phyloP scores from a whole-genome alignment of 2,888 invertebrate species.

The Leucania comma region DNA sequence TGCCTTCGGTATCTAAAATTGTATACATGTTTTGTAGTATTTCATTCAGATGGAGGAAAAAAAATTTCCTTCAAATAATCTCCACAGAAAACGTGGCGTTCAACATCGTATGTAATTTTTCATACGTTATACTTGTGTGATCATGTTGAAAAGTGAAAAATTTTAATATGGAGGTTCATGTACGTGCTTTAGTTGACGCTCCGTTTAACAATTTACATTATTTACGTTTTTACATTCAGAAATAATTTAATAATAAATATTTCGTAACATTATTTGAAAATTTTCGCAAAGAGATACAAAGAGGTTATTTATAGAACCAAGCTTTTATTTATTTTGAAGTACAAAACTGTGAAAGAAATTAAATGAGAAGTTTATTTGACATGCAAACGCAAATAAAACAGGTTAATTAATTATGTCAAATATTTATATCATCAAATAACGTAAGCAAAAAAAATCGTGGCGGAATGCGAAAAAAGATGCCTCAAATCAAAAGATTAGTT shows the following conservation, averaged over 20 bases:
- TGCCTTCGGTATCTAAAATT: conserved; percentile 1
- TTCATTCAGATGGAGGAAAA: conserved; percentile 35
- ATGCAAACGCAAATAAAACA: too few species aligned
- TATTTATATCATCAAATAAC: not conserved
- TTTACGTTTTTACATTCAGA: not conserved
- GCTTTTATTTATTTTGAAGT: not conserved
- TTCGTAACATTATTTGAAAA: not conserved
- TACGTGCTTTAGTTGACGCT: conserved; percentile 25
- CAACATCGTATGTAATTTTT: conserved; percentile 41
- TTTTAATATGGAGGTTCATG: conserved; percentile 25
- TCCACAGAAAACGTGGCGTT: conserved; percentile 13
- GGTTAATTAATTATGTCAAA: too few species aligned
- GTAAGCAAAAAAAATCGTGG: conserved; percentile 3
- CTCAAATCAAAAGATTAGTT: conserved; percentile 32
- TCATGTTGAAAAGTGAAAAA: conserved; percentile 40
- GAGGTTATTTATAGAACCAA: not conserved
- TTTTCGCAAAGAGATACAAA: not conserved
- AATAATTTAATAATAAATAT: conserved; percentile 8
- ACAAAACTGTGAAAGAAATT: not conserved
- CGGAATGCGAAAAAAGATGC: conserved; percentile 17
- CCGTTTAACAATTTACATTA: conserved; percentile 21
- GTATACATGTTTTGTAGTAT: conserved; percentile 23
- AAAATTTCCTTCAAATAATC: conserved; percentile 42
- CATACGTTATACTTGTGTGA: conserved; percentile 41
- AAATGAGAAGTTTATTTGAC: too few species aligned